A percentile compares a stretch with the other conserved stretches of the same genome.
Conservation (phyloP, 2,113 vertebrate species). For the Zootoca vivipara region DNA sequence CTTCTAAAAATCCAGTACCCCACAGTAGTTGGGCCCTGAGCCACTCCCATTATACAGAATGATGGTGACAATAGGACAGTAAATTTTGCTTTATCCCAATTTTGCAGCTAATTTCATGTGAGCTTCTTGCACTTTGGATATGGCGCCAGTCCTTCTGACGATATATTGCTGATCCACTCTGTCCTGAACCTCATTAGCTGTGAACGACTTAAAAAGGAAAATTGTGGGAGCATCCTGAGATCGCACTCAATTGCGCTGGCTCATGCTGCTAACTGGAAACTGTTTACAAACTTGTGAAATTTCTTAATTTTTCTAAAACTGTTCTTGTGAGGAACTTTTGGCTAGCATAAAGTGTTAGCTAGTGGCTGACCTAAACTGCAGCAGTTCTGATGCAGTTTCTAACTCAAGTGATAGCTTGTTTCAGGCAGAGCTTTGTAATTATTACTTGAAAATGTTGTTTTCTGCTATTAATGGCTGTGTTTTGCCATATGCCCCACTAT, state of each 20-base stretch:
- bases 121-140: neutral
- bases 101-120: neutral
- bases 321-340: neutral
- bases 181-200: neutral
- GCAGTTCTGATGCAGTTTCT: neutral
- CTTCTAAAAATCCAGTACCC: neutral
- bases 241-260: neutral
- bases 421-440: neutral
- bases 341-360: constrained; percentile 1
- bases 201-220: neutral
- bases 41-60: neutral
- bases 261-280: neutral
- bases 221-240: neutral
- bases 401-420: constrained; percentile 4
- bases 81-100: neutral
- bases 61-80: neutral
- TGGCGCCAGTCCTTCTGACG: neutral
- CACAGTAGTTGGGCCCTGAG: neutral
- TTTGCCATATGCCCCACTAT: constrained; percentile 19
- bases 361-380: neutral
- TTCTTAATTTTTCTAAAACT: neutral
- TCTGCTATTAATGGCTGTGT: neutral
- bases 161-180: neutral
- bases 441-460: constrained; percentile 21
- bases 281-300: neutral